Conservation (phyloP, 2,797 vertebrate species). For the Amblyopsis hoosieri region DNA sequence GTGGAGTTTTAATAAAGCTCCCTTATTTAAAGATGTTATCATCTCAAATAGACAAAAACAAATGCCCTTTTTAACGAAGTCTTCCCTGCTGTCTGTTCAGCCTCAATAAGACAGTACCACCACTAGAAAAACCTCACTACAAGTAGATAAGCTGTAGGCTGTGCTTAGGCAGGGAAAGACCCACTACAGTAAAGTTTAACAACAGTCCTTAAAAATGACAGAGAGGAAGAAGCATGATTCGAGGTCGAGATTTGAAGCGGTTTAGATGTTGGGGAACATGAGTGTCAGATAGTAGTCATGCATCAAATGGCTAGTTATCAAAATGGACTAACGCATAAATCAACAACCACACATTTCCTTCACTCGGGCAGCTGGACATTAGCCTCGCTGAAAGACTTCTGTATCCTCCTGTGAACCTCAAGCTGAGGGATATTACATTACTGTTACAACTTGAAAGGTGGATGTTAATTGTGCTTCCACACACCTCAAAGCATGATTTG, state of each 20-base stretch:
- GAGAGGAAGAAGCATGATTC: slow-evolving; percentile 75
- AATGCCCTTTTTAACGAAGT: slow-evolving; percentile 73
- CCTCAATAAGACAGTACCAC: slow-evolving; percentile 73
- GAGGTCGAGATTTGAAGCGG: slow-evolving; percentile 51
- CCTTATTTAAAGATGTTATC: slow-evolving; percentile 73
- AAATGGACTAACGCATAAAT: slow-evolving; percentile 50
- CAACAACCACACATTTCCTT: slow-evolving; percentile 43
- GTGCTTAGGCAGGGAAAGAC: slow-evolving; percentile 79
- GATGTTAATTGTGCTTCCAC: slow-evolving; percentile 75
- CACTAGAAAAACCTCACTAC: slow-evolving; percentile 73
- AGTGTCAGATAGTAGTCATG: slow-evolving; percentile 72
- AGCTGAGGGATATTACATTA: slow-evolving; percentile 50
- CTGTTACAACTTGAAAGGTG: slow-evolving; percentile 43
- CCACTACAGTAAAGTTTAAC: slow-evolving; percentile 83
- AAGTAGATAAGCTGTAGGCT: slow-evolving; percentile 70
- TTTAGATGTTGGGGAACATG: slow-evolving; percentile 40
- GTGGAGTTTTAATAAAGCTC: slow-evolving; percentile 77
- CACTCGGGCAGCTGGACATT: slow-evolving; percentile 38
- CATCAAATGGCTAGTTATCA: slow-evolving; percentile 63
- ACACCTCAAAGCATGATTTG: slow-evolving; percentile 59
- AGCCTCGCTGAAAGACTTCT: slow-evolving; percentile 34
- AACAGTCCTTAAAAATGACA: slow-evolving; percentile 77
- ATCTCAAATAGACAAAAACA: slow-evolving; percentile 33
- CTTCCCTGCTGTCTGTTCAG: slow-evolving; percentile 75
- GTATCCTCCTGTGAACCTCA: slow-evolving; percentile 40